Evolutionary conservation across 2,888 invertebrate genomes (phyloP).

Genomic region (Molorchus minor): DNA sequence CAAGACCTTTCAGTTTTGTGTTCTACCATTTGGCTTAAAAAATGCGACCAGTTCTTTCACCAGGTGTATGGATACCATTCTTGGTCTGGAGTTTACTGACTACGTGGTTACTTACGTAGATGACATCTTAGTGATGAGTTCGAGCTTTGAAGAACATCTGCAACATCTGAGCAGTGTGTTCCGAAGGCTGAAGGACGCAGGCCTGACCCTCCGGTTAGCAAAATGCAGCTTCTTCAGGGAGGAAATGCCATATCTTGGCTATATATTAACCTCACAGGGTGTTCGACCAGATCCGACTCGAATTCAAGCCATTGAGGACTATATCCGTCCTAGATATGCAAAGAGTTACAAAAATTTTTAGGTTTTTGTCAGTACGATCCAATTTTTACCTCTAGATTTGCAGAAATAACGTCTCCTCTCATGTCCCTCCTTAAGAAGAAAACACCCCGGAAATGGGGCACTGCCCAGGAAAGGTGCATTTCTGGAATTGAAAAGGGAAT

Average conservation of each 20-base stretch:
- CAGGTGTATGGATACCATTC: slow-evolving; percentile 28
- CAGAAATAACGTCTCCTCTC: too few relatives aligned
- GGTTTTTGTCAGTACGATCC: slow-evolving; percentile 6
- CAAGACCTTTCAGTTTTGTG: slow-evolving; percentile 35
- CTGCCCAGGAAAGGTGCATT: background rate
- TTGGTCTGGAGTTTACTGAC: slow-evolving; percentile 29
- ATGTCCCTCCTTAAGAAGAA: slow-evolving; percentile 16
- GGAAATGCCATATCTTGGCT: slow-evolving; percentile 35
- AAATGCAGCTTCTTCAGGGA: slow-evolving; percentile 40
- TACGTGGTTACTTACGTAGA: slow-evolving; percentile 30
- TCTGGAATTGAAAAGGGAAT: background rate
- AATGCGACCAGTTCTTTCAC: slow-evolving; percentile 29
- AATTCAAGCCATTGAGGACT: slow-evolving; percentile 34
- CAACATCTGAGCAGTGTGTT: slow-evolving; percentile 33
- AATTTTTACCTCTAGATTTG: too few relatives aligned
- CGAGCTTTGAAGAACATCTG: slow-evolving; percentile 30
- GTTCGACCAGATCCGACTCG: slow-evolving; percentile 37
- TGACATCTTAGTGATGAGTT: too few relatives aligned
- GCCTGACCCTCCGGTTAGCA: slow-evolving; percentile 35
- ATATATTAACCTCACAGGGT: slow-evolving; percentile 36
- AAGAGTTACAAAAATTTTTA: slow-evolving; percentile 19
- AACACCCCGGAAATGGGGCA: slow-evolving; percentile 9
- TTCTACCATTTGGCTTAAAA: slow-evolving; percentile 34
- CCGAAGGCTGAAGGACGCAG: slow-evolving; percentile 18
- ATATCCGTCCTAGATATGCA: slow-evolving; percentile 26